A percentile compares a stretch with the other conserved stretches of the same genome.
Conservation (phyloP, 2,888 invertebrate genomes). For the Lacanobia wlatinum region DNA sequence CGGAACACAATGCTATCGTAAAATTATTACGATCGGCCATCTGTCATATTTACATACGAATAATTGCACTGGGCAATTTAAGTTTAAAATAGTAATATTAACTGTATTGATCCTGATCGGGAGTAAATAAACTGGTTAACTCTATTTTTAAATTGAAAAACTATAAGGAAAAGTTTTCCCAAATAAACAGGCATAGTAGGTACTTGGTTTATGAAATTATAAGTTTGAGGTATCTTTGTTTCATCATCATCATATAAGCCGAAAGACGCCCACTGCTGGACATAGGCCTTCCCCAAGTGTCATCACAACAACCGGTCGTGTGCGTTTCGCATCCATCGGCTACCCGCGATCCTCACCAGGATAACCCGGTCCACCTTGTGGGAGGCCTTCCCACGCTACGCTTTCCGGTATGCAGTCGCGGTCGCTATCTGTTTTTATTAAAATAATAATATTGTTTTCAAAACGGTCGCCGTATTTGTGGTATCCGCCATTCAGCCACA, state of each 20-base stretch:
- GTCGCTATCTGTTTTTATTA: no score
- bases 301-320: no score
- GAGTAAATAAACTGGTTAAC: background rate
- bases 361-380: no score
- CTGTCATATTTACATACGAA: constrained; percentile 15
- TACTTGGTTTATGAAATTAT: background rate
- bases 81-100: background rate
- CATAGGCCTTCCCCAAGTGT: no score
- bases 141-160: no score
- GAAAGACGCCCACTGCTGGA: no score
- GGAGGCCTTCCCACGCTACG: no score
- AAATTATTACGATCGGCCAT: background rate
- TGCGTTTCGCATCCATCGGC: no score
- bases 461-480: constrained; percentile 1
- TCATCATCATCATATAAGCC: no score
- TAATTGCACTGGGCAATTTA: constrained; percentile 2
- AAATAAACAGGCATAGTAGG: background rate
- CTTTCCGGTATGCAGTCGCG: no score
- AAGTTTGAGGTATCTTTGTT: background rate
- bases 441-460: background rate
- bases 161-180: no score
- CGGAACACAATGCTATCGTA: background rate
- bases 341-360: no score
- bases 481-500: constrained; percentile 6
- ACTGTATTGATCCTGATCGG: background rate